Evolutionary conservation across 2,888 invertebrate species (phyloP).

Genomic region (Eucera pruinosa): DNA sequence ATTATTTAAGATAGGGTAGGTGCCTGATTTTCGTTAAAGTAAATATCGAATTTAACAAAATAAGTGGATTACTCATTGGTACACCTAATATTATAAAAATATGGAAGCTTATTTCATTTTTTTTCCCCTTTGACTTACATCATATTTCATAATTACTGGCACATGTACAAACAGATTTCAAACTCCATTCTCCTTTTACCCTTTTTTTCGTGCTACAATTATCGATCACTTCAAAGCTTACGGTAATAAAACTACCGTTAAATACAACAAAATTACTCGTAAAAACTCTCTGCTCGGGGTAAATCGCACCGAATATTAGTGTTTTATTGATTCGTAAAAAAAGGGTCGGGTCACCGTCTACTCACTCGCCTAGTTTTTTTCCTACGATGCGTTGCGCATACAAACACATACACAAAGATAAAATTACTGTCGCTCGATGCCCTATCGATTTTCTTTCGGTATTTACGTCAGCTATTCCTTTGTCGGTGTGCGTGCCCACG

Average conservation of each 20-base stretch:
- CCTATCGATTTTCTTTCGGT: conserved; percentile 58
- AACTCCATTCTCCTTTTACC: not conserved
- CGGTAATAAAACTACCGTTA: not conserved
- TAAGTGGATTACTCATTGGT: too few species aligned
- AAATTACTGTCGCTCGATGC: conserved; percentile 55
- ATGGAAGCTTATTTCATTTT: too few species aligned
- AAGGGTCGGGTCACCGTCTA: not conserved
- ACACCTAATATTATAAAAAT: too few species aligned
- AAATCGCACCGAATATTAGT: not conserved
- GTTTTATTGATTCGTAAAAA: conserved; percentile 12
- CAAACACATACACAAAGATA: not conserved
- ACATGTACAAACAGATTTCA: too few species aligned
- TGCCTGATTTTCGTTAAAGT: too few species aligned
- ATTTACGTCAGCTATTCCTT: conserved; percentile 49
- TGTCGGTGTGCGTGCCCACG: conserved; percentile 35
- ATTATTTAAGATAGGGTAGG: too few species aligned
- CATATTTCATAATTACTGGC: too few species aligned
- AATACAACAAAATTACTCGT: not conserved
- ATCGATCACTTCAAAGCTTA: too few species aligned
- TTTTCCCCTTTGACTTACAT: too few species aligned
- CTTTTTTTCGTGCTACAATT: too few species aligned
- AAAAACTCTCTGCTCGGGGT: not conserved
- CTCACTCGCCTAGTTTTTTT: conserved; percentile 10
- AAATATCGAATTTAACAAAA: too few species aligned
- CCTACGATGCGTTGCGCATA: not conserved